Evolutionary conservation across 2,113 vertebrate species (phyloP).

Genomic region (Rhynchomys soricoides): DNA sequence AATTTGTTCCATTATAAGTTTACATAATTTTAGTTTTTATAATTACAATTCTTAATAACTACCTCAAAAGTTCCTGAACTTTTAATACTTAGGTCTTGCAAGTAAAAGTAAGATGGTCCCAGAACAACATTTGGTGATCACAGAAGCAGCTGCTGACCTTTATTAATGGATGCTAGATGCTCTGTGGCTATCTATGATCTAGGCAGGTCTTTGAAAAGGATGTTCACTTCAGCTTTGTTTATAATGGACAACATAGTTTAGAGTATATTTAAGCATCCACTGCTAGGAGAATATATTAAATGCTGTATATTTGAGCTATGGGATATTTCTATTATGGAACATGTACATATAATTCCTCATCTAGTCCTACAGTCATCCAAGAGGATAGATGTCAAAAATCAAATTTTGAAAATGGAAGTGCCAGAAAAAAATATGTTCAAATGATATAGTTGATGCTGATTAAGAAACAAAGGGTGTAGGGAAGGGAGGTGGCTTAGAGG

Average conservation of each 20-base stretch:
- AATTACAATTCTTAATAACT: not conserved
- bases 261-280: not conserved
- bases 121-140: not conserved
- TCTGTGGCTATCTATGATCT: not conserved
- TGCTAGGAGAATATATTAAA: slow-evolving; percentile 17
- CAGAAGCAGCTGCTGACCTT: not conserved
- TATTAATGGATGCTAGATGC: not conserved
- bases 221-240: not conserved
- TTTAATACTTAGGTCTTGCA: not conserved
- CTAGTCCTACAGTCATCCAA: not conserved
- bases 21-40: slow-evolving; percentile 35
- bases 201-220: not conserved
- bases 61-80: slow-evolving; percentile 32
- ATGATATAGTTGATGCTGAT: not conserved
- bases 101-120: not conserved
- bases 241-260: not conserved
- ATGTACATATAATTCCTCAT: not conserved
- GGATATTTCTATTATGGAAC: slow-evolving; percentile 1
- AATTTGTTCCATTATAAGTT: slow-evolving; percentile 15
- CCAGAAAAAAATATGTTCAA: not conserved
- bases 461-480: not conserved
- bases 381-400: not conserved
- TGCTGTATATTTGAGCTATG: not conserved
- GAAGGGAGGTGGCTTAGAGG: not conserved
- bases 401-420: slow-evolving; percentile 33